These are phyloP conservation scores for Coccyzus lansbergi DNA, from an alignment of 2,797 vertebrate species.

Conservation along the genomic window DNA sequence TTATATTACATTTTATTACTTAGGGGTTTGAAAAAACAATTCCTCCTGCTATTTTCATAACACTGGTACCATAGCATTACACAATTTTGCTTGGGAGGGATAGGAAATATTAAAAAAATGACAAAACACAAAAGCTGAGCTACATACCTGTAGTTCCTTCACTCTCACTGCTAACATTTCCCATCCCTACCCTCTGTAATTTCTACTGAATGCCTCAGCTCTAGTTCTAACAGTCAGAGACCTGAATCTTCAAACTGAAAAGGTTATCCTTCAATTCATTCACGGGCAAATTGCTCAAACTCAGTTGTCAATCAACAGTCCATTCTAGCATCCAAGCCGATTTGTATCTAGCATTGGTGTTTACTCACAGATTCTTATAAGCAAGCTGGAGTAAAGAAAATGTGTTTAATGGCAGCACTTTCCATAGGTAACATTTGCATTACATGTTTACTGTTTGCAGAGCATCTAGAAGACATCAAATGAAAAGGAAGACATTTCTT, in stretches of 20 bases:
- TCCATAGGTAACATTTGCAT: conserved; percentile 31
- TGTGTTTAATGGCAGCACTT: not conserved
- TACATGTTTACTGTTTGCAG: conserved; percentile 16
- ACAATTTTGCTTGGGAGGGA: not conserved
- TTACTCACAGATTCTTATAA: conserved; percentile 2
- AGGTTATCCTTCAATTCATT: conserved; percentile 52
- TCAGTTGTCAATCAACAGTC: not conserved
- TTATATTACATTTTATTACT: not conserved
- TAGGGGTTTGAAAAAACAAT: not conserved
- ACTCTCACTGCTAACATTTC: not conserved
- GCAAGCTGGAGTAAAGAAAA: conserved; percentile 11
- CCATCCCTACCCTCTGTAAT: not conserved
- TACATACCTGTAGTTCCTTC: not conserved
- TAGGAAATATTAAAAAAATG: not conserved
- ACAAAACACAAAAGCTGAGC: not conserved
- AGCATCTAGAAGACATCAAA: not conserved
- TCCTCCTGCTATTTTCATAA: not conserved
- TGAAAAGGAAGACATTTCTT: not conserved
- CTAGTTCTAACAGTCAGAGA: not conserved
- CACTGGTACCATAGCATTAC: not conserved
- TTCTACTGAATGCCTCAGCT: not conserved
- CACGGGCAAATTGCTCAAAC: not conserved
- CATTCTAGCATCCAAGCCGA: not conserved
- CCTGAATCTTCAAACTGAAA: conserved; percentile 2
- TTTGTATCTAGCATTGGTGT: not conserved